These are phyloP conservation scores for Schrankia costaestrigalis DNA, from an alignment of 2,888 invertebrate species.

Conservation along the genomic window DNA sequence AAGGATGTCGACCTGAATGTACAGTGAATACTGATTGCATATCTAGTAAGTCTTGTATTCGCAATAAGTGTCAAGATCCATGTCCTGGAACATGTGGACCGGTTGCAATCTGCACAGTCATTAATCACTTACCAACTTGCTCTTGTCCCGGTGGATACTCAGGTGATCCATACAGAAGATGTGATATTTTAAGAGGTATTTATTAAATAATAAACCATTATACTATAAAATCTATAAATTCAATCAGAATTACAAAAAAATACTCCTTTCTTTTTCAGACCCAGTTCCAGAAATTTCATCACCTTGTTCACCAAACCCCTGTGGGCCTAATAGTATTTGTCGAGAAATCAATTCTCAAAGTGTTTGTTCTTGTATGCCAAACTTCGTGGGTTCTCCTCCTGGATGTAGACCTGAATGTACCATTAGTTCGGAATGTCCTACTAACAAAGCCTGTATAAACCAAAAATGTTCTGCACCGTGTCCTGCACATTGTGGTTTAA, in stretches of 20 bases:
- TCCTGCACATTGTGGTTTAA: slow-evolving; percentile 84
- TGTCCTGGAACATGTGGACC: slow-evolving; percentile 89
- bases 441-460: slow-evolving; percentile 86
- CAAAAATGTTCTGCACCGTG: slow-evolving; percentile 90
- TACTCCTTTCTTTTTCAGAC: slow-evolving; percentile 41
- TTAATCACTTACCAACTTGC: slow-evolving; percentile 85
- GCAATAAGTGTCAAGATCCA: slow-evolving; percentile 88
- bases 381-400: slow-evolving; percentile 87
- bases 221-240: too few species aligned
- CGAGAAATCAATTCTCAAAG: slow-evolving; percentile 85
- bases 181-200: slow-evolving; percentile 65
- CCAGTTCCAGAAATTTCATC: slow-evolving; percentile 60
- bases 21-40: slow-evolving; percentile 86
- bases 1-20: slow-evolving; percentile 89
- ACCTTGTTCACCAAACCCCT: slow-evolving; percentile 86
- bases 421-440: slow-evolving; percentile 87
- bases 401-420: slow-evolving; percentile 90
- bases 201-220: too few species aligned
- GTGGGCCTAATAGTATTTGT: slow-evolving; percentile 88
- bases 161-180: slow-evolving; percentile 87
- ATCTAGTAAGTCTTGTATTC: slow-evolving; percentile 85
- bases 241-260: neutral
- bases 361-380: slow-evolving; percentile 87
- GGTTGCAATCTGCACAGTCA: slow-evolving; percentile 85
- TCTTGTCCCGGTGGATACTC: slow-evolving; percentile 84